Percentiles rank a stretch among this genome's conserved stretches.
Evolutionary conservation across 1,140 invertebrate species (phyloP).

Genomic region (Lasioglossum albipes): DNA sequence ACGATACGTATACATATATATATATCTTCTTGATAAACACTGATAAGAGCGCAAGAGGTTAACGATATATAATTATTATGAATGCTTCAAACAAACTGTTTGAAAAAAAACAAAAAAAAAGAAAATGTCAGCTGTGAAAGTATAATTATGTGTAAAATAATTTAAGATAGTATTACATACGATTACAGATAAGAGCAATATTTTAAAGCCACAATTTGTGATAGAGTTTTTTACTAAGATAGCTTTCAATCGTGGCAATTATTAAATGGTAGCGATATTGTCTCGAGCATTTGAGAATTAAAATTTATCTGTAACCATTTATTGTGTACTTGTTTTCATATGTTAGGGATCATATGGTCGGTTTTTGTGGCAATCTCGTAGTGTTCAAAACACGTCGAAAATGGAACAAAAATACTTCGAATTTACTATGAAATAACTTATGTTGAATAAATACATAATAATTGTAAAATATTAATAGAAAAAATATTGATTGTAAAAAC

Average conservation of each 20-base stretch:
- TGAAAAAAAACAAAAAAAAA: background rate
- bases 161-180: slow-evolving; percentile 31
- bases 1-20: background rate
- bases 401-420: slow-evolving; percentile 19
- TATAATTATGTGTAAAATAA: slow-evolving; percentile 35
- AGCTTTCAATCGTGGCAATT: slow-evolving; percentile 23
- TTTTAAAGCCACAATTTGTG: slow-evolving; percentile 20
- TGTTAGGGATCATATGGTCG: background rate
- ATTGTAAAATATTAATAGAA: background rate
- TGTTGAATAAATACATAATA: background rate
- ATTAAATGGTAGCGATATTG: background rate
- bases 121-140: slow-evolving; percentile 28
- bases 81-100: slow-evolving; percentile 22
- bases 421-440: slow-evolving; percentile 15
- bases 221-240: slow-evolving; percentile 38
- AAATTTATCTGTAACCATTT: background rate
- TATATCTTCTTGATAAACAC: background rate
- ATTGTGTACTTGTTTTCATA: background rate
- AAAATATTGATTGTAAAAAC: background rate
- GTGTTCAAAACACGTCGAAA: background rate
- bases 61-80: slow-evolving; percentile 12
- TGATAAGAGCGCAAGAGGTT: slow-evolving; percentile 28
- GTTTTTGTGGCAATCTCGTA: slow-evolving; percentile 1
- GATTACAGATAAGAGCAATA: slow-evolving; percentile 17
- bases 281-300: slow-evolving; percentile 23